Evolutionary conservation across 2,113 vertebrate genomes (phyloP).

Genomic region (Megaceryle torquata): DNA sequence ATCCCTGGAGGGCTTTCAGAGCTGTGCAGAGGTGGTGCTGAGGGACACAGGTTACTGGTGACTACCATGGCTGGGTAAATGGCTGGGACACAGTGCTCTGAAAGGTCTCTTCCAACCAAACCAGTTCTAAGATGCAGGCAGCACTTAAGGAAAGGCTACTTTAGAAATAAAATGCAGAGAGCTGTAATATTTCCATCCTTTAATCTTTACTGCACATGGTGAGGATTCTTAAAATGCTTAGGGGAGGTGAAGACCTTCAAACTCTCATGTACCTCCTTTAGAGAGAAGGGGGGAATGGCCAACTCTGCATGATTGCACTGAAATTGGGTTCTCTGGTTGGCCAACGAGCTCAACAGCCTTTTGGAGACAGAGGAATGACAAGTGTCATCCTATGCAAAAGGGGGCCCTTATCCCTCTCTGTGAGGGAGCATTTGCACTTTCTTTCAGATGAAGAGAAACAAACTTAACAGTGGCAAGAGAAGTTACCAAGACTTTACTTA

Average conservation of each 20-base stretch:
- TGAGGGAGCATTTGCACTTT: too few relatives aligned
- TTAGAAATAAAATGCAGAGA: neutral
- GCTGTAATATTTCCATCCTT: neutral
- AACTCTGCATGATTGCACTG: neutral
- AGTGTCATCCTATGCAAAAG: accelerated
- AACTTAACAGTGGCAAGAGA: neutral
- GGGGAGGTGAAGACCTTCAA: neutral
- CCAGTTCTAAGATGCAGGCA: neutral
- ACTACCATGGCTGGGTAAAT: neutral
- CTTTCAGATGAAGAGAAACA: neutral
- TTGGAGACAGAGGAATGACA: neutral
- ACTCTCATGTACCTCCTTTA: too few relatives aligned
- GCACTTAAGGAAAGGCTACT: neutral
- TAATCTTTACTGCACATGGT: neutral
- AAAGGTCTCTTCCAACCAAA: neutral
- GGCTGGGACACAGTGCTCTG: too few relatives aligned
- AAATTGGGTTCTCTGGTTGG: neutral
- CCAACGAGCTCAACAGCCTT: neutral
- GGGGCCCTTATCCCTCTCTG: neutral
- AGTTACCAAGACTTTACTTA: neutral
- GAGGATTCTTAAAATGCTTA: neutral
- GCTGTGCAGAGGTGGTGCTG: neutral
- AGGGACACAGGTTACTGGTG: neutral
- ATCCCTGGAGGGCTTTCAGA: too few relatives aligned
- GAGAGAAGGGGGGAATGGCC: neutral